phyloP scores from a whole-genome alignment of 2,888 invertebrate genomes.

The Cantharis rufa region DNA sequence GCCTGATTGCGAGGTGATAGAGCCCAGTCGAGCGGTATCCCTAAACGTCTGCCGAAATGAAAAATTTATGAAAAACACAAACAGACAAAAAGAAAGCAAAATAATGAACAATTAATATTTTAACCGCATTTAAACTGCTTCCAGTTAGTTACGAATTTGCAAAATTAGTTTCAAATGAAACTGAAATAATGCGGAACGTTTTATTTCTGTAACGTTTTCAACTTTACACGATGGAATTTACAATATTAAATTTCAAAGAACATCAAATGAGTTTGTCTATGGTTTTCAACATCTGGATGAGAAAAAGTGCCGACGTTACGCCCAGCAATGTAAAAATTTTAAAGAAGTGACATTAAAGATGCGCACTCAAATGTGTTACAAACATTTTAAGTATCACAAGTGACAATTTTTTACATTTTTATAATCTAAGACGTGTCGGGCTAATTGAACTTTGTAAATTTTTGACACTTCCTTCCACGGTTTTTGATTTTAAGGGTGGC shows the following conservation, averaged over 20 bases:
- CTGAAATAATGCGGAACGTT: conserved; percentile 14
- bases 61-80: not conserved
- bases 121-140: not conserved
- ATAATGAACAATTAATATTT: not conserved
- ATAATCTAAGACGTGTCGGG: not conserved
- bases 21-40: not conserved
- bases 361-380: conserved; percentile 22
- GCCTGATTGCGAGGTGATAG: not conserved
- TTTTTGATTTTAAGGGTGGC: not conserved
- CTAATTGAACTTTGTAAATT: not conserved
- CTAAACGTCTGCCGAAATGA: not conserved
- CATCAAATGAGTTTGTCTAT: conserved; percentile 26
- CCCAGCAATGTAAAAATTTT: conserved; percentile 25
- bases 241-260: conserved; percentile 38
- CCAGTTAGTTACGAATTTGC: not conserved
- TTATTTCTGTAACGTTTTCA: conserved; percentile 16
- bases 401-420: not conserved
- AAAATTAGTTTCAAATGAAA: conserved; percentile 13
- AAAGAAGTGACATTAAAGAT: conserved; percentile 27
- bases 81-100: not conserved
- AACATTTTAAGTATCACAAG: not conserved
- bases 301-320: conserved; percentile 37
- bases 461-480: not conserved
- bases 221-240: conserved; percentile 17
- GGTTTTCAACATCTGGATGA: conserved; percentile 32